Evolutionary conservation across 2,888 invertebrate species (phyloP).

Genomic region (Metopia argyrocephala): DNA sequence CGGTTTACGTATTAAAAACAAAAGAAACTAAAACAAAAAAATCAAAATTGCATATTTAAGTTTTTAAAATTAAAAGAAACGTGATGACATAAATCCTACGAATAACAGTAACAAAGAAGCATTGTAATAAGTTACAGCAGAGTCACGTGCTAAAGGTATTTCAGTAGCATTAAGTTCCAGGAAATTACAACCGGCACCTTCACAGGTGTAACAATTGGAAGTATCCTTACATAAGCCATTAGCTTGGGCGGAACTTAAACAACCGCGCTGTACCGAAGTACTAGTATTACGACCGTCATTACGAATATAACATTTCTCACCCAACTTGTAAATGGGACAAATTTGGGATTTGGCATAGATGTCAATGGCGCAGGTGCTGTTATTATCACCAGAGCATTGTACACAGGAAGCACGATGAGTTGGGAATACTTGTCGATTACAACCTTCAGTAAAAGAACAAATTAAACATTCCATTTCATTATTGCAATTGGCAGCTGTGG

Average conservation of each 20-base stretch:
- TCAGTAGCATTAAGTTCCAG: conserved; percentile 66
- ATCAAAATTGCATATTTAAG: conserved; percentile 4
- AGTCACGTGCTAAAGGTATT: conserved; percentile 73
- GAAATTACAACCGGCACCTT: conserved; percentile 75
- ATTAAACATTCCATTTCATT: conserved; percentile 74
- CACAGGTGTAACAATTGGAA: conserved; percentile 73
- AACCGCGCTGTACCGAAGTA: conserved; percentile 74
- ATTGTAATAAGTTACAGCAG: conserved; percentile 65
- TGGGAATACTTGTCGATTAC: conserved; percentile 74
- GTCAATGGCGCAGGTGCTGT: conserved; percentile 71
- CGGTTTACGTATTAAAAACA: not conserved
- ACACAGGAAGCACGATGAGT: conserved; percentile 72
- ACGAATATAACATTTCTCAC: conserved; percentile 74
- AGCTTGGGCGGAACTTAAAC: conserved; percentile 70
- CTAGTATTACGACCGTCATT: conserved; percentile 67
- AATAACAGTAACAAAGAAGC: conserved; percentile 68
- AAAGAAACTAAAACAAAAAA: not conserved
- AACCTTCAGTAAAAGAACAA: conserved; percentile 72
- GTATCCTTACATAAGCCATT: conserved; percentile 70
- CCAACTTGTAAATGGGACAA: conserved; percentile 73
- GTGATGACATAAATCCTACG: conserved; percentile 40
- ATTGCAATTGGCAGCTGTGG: conserved; percentile 68
- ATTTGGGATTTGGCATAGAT: conserved; percentile 67
- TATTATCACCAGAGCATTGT: conserved; percentile 72
- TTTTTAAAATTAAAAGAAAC: conserved; percentile 37